Evolutionary conservation across 1,140 invertebrate species (phyloP), one percentile per base, ranked within the genome.

Genomic region (Hesperophylax magnus): DNA sequence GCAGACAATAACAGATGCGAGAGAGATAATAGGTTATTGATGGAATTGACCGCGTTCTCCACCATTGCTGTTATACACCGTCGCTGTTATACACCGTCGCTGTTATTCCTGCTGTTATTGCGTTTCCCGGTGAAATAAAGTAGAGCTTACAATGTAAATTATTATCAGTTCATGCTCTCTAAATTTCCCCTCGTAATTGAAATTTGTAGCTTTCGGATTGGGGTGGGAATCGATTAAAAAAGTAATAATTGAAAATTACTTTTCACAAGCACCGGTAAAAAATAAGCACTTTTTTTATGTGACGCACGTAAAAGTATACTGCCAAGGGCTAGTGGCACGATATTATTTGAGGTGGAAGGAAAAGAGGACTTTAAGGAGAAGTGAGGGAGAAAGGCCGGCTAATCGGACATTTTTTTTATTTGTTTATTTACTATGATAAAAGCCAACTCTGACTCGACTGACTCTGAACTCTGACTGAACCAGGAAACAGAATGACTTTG

Each of bases 21-120:
- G 22, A 27, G 24, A 67, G 63, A 67, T 67, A 67, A 67, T 67
- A 17, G 63, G 63, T 67, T 67, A 67, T 67, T 67, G 63, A 67
- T 67, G 63, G 63, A 15, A 67, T 34, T 67, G 63, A 34, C 63
- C 63, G n/a, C 63, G 39, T 47, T 47, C 39, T 47, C 39, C 14
- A 47, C 9, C 39, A 47, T 14, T 14, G 39, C 39, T 47, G 39
- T 47, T 47, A 9, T 47, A 8, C 11, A 47, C 9, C 39, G 39
- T 47, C 11, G 39, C 39, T 47, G 39, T 47, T 47, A 47, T 47
- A n/a, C n/a, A n/a, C 9, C 39, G 39, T 47, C 11, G 39, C 39
- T 47, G 39, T 47, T 47, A 47, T 47, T 31, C 27, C 22, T 27
- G 24, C 14, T 34, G 63, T 27, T 27, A 27, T 31, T 22, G 11